phyloP scores from a whole-genome alignment of 2,113 vertebrate genomes.

The Brachypteracias leptosomus region DNA sequence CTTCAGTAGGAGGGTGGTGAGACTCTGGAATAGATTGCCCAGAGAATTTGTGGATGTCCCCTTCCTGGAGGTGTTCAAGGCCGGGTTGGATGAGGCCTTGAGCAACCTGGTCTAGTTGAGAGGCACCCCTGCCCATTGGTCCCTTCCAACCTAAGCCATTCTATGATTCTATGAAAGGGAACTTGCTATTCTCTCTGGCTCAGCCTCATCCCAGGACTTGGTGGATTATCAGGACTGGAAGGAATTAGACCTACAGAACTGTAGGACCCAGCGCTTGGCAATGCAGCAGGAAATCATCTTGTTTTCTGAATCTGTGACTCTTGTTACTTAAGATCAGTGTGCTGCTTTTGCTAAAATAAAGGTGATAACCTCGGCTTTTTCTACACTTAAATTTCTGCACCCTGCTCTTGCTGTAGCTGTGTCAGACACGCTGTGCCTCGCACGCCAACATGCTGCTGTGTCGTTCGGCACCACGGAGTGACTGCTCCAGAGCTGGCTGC shows the following conservation, averaged over 20 bases:
- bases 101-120: too few species aligned
- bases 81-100: too few species aligned
- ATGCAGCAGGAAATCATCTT: not conserved
- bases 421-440: not conserved
- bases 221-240: not conserved
- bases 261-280: not conserved
- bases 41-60: too few species aligned
- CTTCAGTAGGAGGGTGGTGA: too few species aligned
- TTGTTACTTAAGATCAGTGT: not conserved
- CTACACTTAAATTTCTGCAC: not conserved
- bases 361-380: not conserved
- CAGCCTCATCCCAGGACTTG: not conserved
- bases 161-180: too few species aligned
- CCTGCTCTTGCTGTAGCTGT: not conserved
- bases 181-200: not conserved
- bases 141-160: too few species aligned
- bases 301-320: not conserved
- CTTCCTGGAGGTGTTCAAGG: too few species aligned
- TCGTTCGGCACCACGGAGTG: fast-evolving
- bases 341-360: not conserved
- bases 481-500: not conserved
- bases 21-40: too few species aligned
- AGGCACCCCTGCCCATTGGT: too few species aligned
- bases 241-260: not conserved
- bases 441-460: not conserved